phyloP scores from a whole-genome alignment of 1,140 invertebrate genomes.

The Periplaneta americana region DNA sequence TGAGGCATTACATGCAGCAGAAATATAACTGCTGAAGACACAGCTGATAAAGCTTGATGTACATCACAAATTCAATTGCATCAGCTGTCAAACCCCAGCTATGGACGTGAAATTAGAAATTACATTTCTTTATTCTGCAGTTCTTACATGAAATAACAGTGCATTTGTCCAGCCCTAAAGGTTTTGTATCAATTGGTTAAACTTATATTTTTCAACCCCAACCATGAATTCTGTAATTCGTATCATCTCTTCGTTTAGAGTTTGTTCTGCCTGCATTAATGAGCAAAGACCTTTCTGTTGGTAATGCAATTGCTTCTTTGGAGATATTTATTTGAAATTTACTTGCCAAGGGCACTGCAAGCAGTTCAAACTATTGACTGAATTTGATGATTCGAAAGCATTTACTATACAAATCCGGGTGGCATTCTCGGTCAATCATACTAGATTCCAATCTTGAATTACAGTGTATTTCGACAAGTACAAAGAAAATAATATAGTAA shows the following conservation, averaged over 20 bases:
- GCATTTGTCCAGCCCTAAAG: background rate
- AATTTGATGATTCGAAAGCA: background rate
- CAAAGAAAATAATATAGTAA: background rate
- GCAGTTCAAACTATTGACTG: background rate
- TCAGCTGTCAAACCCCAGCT: too few relatives aligned
- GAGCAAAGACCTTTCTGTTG: background rate
- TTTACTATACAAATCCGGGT: background rate
- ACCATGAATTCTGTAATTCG: background rate
- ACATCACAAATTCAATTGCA: too few relatives aligned
- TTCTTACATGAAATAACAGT: too few relatives aligned
- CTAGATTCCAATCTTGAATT: background rate
- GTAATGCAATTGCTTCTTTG: background rate
- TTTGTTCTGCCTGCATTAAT: background rate
- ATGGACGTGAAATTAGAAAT: too few relatives aligned
- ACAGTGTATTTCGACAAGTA: background rate
- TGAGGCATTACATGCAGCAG: too few relatives aligned
- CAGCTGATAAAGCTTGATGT: too few relatives aligned
- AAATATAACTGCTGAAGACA: too few relatives aligned
- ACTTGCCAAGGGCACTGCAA: too few relatives aligned
- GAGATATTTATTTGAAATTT: background rate
- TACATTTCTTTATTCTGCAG: too few relatives aligned
- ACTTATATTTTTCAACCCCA: background rate
- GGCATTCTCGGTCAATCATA: background rate
- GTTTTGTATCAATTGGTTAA: background rate
- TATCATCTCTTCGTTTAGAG: background rate